Evolutionary conservation across 2,888 invertebrate species (phyloP), one percentile per base, ranked within the genome.

Genomic region (Crematogaster levior): DNA sequence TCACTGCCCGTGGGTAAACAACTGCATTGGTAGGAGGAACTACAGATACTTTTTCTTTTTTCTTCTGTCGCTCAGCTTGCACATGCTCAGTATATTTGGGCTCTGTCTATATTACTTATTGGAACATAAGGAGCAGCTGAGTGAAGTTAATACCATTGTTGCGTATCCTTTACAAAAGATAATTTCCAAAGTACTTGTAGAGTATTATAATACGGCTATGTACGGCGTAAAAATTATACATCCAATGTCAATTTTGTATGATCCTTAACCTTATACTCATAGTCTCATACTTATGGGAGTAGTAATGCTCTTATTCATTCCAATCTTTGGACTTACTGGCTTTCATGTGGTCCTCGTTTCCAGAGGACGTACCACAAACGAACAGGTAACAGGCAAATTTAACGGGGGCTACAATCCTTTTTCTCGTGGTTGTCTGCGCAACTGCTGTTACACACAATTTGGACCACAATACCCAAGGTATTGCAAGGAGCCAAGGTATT

Each of bases 21-120:
- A 99, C 95, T 99, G 98, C 95, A 99, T 99, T 94, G 99, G 99
- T 88, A 96, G 99, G 92, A 96, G 99, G 92, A 99, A 99, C 95
- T 99, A 99, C 95, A 96, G 99, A 94, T 99, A 98, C 95, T 99
- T 99, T 96, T 99, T 99, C 96, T 98, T 99, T 96, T 99, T 99
- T 95, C 97, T 99, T 88, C 97, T 99, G 94, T 98, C 99, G 83
- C 96, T 99, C 86, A 98, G 98, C 92, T 96, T 99, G 93, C 99
- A 99, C 95, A 99, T 99, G 99, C 96, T 99, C 93, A 98, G 98
- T 95, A 99, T 99, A 95, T 99, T 99, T 95, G 97, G 97, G 82
- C 96, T 99, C 93, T 99, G 99, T 95, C 96, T 99, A 91, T 96
- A 98, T 94, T 99, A 97, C 95, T 97, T 99, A 88, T 96, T 99